Percentiles rank a stretch among this genome's conserved stretches.
phyloP scores from a whole-genome alignment of 2,113 vertebrate species.

The Piprites chloris region DNA sequence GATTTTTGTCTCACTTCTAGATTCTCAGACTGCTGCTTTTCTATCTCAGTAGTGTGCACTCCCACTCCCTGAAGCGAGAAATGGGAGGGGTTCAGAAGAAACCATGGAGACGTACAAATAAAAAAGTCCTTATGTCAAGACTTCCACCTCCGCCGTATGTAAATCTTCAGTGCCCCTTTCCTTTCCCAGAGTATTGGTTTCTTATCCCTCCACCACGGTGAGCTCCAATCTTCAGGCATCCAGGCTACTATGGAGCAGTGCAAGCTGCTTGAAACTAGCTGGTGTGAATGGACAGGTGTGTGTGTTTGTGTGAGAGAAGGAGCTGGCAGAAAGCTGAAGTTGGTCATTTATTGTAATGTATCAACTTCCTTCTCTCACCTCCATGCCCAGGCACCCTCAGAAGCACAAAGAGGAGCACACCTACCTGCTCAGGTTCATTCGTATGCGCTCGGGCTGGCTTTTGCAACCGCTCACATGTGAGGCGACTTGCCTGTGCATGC shows the following conservation, averaged over 20 bases:
- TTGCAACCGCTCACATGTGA: neutral
- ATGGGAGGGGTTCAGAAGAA: neutral
- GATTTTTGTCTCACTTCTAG: neutral
- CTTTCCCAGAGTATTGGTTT: neutral
- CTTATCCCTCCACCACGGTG: accelerated
- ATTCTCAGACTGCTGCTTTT: neutral
- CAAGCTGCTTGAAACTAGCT: accelerated
- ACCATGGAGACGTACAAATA: neutral
- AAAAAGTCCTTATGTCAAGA: neutral
- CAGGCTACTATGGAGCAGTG: neutral
- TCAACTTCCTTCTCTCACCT: neutral
- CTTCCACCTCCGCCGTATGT: neutral
- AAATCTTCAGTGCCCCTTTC: neutral
- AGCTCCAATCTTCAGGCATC: neutral
- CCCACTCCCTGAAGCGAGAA: neutral
- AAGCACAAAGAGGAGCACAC: neutral
- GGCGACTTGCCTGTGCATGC: neutral
- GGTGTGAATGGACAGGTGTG: neutral
- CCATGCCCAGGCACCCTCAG: neutral
- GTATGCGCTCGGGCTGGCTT: accelerated
- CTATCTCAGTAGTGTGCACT: neutral
- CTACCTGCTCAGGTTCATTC: neutral
- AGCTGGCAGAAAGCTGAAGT: neutral
- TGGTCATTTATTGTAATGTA: neutral
- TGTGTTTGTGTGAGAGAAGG: neutral